Evolutionary conservation across 2,888 invertebrate species (phyloP).

Genomic region (Abrostola triplasia): DNA sequence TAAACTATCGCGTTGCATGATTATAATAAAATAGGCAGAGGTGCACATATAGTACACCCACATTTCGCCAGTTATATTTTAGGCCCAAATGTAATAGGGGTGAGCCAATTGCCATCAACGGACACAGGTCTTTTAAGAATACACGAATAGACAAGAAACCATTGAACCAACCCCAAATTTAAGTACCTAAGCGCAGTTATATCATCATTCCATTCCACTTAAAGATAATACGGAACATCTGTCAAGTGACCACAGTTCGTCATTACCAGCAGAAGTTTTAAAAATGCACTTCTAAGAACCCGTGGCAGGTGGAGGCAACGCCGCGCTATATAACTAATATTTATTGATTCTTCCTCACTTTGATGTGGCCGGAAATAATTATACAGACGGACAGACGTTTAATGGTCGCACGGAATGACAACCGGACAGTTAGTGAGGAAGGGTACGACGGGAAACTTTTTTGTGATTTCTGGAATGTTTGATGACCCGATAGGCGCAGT

Average conservation of each 20-base stretch:
- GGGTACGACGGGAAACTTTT: background rate
- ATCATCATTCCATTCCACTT: background rate
- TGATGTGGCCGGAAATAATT: slow-evolving; percentile 56
- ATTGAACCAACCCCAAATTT: too few species aligned
- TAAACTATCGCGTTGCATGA: too few species aligned
- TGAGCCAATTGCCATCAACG: too few species aligned
- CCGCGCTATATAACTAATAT: slow-evolving; percentile 56
- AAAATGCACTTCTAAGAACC: slow-evolving; percentile 65
- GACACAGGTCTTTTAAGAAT: too few species aligned
- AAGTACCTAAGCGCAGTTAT: too few species aligned
- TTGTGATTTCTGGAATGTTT: too few species aligned
- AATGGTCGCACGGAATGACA: slow-evolving; percentile 39
- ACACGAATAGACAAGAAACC: too few species aligned
- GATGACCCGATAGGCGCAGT: too few species aligned
- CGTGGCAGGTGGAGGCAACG: slow-evolving; percentile 69
- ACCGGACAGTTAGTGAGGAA: slow-evolving; percentile 11
- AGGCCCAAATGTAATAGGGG: too few species aligned
- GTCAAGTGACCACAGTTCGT: slow-evolving; percentile 22
- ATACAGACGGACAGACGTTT: slow-evolving; percentile 31
- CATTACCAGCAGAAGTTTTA: slow-evolving; percentile 23
- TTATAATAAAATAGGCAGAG: too few species aligned
- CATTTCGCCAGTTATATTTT: too few species aligned
- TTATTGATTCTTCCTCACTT: slow-evolving; percentile 60
- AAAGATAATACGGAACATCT: slow-evolving; percentile 25
- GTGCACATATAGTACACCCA: too few species aligned